These are phyloP conservation scores for Rhynchophorus ferrugineus DNA, from an alignment of 1,140 invertebrate genomes.

Conservation along the genomic window DNA sequence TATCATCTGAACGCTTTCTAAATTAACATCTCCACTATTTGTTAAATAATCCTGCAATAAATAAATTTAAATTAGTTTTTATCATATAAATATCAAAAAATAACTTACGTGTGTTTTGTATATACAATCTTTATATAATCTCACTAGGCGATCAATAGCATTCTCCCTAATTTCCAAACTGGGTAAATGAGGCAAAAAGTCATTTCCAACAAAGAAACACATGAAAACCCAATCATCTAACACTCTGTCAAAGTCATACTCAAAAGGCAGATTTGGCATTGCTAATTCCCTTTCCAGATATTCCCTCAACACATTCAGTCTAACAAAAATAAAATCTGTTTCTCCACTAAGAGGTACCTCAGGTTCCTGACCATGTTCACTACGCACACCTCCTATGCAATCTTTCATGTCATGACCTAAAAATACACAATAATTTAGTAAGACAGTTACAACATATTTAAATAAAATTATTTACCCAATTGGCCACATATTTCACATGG, in stretches of 20 bases:
- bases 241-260: slow-evolving; percentile 81
- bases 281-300: slow-evolving; percentile 86
- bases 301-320: slow-evolving; percentile 88
- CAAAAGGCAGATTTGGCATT: slow-evolving; percentile 92
- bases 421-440: slow-evolving; percentile 19
- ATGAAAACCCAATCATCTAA: slow-evolving; percentile 99
- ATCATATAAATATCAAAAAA: slow-evolving; percentile 9
- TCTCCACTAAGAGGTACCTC: slow-evolving; percentile 52
- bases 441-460: neutral
- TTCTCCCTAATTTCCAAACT: slow-evolving; percentile 97
- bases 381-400: slow-evolving; percentile 59
- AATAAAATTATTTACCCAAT: slow-evolving; percentile 52
- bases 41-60: slow-evolving; percentile 82
- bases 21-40: slow-evolving; percentile 86
- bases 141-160: slow-evolving; percentile 91
- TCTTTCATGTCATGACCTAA: slow-evolving; percentile 92
- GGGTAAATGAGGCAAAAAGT: slow-evolving; percentile 97
- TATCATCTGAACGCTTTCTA: slow-evolving; percentile 89
- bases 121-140: slow-evolving; percentile 91
- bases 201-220: slow-evolving; percentile 99
- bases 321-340: slow-evolving; percentile 81
- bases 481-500: slow-evolving; percentile 97
- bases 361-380: slow-evolving; percentile 20
- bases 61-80: slow-evolving; percentile 20
- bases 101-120: slow-evolving; percentile 75